Percentiles rank a stretch among this genome's conserved stretches.
phyloP scores from a whole-genome alignment of 2,888 invertebrate species.

The Crossocerus cetratus region DNA sequence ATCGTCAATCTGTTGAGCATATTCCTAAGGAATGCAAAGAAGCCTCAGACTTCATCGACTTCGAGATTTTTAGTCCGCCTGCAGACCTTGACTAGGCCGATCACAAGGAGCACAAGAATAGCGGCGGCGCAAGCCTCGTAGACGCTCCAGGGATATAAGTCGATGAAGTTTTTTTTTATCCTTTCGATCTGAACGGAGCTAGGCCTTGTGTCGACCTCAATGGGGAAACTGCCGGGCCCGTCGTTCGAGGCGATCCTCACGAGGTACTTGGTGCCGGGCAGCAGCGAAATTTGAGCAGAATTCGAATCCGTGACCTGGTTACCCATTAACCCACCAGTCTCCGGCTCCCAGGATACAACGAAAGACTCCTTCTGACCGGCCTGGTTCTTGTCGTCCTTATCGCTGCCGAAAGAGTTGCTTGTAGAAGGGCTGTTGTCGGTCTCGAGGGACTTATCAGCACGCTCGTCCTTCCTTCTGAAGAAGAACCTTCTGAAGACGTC shows the following conservation, averaged over 20 bases:
- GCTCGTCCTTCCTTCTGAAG: constrained; percentile 65
- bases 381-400: constrained; percentile 37
- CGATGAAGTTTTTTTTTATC: constrained; percentile 61
- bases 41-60: constrained; percentile 54
- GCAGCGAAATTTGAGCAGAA: constrained; percentile 72
- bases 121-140: constrained; percentile 57
- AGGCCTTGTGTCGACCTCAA: constrained; percentile 72
- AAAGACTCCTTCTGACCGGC: constrained; percentile 60
- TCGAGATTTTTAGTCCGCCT: constrained; percentile 53
- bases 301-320: constrained; percentile 73
- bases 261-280: constrained; percentile 72
- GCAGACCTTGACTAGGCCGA: constrained; percentile 49
- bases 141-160: constrained; percentile 59
- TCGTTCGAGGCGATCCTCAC: constrained; percentile 73
- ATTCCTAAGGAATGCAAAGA: too few species aligned
- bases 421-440: constrained; percentile 58
- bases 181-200: constrained; percentile 59
- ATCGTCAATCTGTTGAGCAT: neutral
- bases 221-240: constrained; percentile 74
- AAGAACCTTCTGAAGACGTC: constrained; percentile 71
- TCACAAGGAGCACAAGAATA: constrained; percentile 46
- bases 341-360: constrained; percentile 74
- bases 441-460: constrained; percentile 48
- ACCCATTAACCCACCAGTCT: constrained; percentile 73
- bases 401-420: constrained; percentile 42